phyloP scores from a whole-genome alignment of 1,140 invertebrate genomes.

The Oryctes rhinoceros region DNA sequence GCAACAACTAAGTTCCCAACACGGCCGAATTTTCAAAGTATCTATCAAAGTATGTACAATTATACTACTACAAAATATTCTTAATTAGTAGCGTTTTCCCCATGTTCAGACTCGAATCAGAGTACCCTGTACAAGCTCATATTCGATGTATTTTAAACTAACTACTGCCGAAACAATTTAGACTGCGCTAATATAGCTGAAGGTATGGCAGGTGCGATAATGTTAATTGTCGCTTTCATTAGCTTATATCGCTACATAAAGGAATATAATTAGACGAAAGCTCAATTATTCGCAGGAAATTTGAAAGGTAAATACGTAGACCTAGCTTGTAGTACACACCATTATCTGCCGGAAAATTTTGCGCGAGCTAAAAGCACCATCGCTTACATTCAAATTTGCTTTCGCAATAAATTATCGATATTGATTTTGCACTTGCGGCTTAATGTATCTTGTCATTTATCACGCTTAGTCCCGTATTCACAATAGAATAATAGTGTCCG shows the following conservation, averaged over 20 bases:
- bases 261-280: neutral
- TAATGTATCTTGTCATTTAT: conserved; percentile 12
- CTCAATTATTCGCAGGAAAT: neutral
- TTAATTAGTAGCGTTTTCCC: too few relatives aligned
- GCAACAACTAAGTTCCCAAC: too few relatives aligned
- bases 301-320: neutral
- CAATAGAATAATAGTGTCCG: neutral
- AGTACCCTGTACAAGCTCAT: too few relatives aligned
- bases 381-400: neutral
- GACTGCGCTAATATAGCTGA: neutral
- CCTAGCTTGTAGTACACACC: neutral
- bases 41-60: too few relatives aligned
- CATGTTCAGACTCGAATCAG: too few relatives aligned
- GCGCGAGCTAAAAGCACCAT: neutral
- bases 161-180: neutral
- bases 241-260: neutral
- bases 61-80: too few relatives aligned
- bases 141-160: too few relatives aligned
- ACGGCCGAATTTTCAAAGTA: too few relatives aligned
- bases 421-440: conserved; percentile 14
- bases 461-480: neutral
- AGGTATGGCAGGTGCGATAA: neutral
- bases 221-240: neutral
- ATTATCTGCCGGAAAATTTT: neutral
- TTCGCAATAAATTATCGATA: neutral